Base-by-base conservation (phyloP, 1,140 invertebrate genomes). In the Dreissena polymorpha region DNA sequence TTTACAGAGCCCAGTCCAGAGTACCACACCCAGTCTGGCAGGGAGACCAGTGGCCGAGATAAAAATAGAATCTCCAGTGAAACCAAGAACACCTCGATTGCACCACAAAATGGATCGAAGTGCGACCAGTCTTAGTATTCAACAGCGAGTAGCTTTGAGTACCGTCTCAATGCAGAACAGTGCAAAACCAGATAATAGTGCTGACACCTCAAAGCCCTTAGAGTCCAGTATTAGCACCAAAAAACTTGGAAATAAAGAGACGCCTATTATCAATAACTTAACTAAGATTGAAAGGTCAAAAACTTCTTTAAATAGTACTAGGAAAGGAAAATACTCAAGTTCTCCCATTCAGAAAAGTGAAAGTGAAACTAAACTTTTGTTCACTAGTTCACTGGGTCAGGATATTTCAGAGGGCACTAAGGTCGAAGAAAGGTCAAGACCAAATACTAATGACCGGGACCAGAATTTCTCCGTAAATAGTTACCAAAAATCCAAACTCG, bases 121-220 rank as follows among this genome's bases (percentile, higher is more conserved):
- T 18, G 10, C 25, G 12, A 73, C 53, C 6, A 27, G 23, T 39
- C 16, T 23, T 25, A 16, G 49, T 39, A 65, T 60, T 21, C 60
- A 53, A n/a, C 70, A 39, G 23, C 60, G 69, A 21, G 79, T 74
- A 21, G 79, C 60, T 8, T 23, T 82, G 39, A 82, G 79, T 25
- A 82, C 60, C 10, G 79, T 82, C 7, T 82, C 79, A 67, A 82
- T 82, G 79, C 79, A 82, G 57, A 82, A 82, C 68, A 81, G 23
- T 69, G n/a, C 23, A 25, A 74, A 82, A n/a, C 10, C 49, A 21
- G 79, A 82, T 16, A 74, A 53, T 27, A 25, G 16, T 53, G 18
- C 16, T 64, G 53, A 39, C 27, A 23, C 25, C 27, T 10, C 12
- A 10, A 72, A 82, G 55, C 12, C 23, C 13, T 10, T 29, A 21